Evolutionary conservation across 2,888 invertebrate genomes (phyloP), one percentile per base, ranked within the genome.

Genomic region (Netelia melanura): DNA sequence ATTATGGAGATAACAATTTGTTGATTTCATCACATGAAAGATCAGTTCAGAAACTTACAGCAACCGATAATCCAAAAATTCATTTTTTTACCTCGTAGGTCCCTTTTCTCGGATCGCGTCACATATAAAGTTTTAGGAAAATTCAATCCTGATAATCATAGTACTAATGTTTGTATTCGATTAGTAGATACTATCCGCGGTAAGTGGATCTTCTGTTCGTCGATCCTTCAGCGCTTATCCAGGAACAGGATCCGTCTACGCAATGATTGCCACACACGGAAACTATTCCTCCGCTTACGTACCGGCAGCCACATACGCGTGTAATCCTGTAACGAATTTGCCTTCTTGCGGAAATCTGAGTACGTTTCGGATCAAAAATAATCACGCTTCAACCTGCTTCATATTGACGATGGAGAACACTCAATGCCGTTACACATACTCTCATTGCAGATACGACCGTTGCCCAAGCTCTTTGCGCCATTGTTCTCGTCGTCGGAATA

Each of bases 231-330:
- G 95, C 90, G 94, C 95, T 0, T 96, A 97, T 91, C 94, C 94
- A 14, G 96, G 96, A 30, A 95, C 95, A 0, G 96, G 96, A 1
- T 94, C 95, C 0, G 94, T 96, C 62, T 96, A 95, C 90, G 95
- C 94, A 0, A 94, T 95, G 0, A 92, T 96, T 1, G 96, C 95
- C 3, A 94, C 91, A 17, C 93, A 92, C 87, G 92, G 90, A 30
- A 90, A 93, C 81, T 81, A 90, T 10, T 95, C 95, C 86, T 94
- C 96, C 0, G 95, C 96, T 2, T 97, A 97, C 91, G 95, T 97
- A 0, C 97, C 97, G 0, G 94, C 95, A 1, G 94, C 95, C 70
- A 95, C 96, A 0, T 97, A 97, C 90, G 96, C 95, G 0, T 97
- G 97, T 92, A 94, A 95, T 83, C 93, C 95, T 1, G 74, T 93